phyloP scores from a whole-genome alignment of 2,888 invertebrate species.

The Luffia ferchaultella region DNA sequence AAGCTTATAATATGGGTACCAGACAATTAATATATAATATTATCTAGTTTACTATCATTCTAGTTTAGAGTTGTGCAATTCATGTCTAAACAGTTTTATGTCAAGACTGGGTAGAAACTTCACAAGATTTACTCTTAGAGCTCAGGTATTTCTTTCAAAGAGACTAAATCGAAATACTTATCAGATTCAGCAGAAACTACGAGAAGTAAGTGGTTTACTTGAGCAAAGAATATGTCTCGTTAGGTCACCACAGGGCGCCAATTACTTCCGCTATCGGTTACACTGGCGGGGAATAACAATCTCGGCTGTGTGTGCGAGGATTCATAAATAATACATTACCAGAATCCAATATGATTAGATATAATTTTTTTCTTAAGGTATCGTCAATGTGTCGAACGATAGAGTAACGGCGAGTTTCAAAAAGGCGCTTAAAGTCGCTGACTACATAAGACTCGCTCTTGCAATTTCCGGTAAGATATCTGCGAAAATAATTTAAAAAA shows the following conservation, averaged over 20 bases:
- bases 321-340: no score
- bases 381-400: no score
- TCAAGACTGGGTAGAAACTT: neutral
- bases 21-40: no score
- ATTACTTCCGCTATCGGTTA: conserved; percentile 42
- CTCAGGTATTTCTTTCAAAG: neutral
- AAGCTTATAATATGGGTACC: no score
- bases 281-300: conserved; percentile 41
- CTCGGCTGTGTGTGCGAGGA: no score
- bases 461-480: no score
- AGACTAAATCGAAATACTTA: neutral
- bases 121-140: neutral
- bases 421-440: no score
- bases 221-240: conserved; percentile 47
- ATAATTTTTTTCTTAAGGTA: no score
- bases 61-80: neutral
- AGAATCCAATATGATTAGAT: no score
- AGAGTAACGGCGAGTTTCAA: no score
- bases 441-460: no score
- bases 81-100: neutral
- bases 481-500: no score
- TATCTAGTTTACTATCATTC: neutral
- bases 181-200: neutral
- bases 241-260: conserved; percentile 47
- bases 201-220: conserved; percentile 18